Base-by-base conservation (phyloP, 2,113 vertebrate species). In the Anhinga rufa region DNA sequence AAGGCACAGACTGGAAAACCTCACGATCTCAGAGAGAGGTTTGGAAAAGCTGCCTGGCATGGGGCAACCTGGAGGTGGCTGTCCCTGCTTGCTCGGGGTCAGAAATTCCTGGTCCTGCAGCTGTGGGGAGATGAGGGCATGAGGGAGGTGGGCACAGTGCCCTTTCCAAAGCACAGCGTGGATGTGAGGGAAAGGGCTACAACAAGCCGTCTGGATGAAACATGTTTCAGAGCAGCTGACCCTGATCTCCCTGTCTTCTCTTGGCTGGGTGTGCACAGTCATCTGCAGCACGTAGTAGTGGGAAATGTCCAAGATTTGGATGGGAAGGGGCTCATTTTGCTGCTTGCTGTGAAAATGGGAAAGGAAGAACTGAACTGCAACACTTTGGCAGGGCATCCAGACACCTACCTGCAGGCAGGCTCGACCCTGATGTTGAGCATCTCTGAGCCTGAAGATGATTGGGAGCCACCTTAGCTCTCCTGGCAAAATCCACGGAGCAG, bases 221-320 rank as follows among this genome's bases (percentile, higher is more conserved):
- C 0, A 0, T n/a, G 8, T 11, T 51, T 71, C 20, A n/a, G 70
- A 57, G 8, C 24, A 80, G 29, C 58, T 80, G 49, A 25, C 4
- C 28, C 25, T 28, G 12, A 14, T 38, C 17, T 51, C 3, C 31
- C 10, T 82, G 2, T 36, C 57, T 55, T 91, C 38, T n/a, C 26
- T 55, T 64, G 70, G 10, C 22, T 60, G 34, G 4, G 6, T 32
- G 20, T 29, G 26, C 2, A 1, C 12, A 20, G 12, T 42, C 32
- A 51, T 8, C n/a, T 75, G 42, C 22, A 82, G 14, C 7, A 10
- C 0, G 17, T 12, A 15, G 9, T 10, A 15, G 9, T 46, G 34
- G 77, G 77, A 82, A 71, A 79, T 18, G 9, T 17, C 34, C 21
- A 60, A 61, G 19, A 26, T 72, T 60, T 52, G 32, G 21, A 9